A percentile compares a stretch with the other conserved stretches of the same genome.
Conservation (phyloP, 2,113 vertebrate genomes). For the Rhinolophus sinicus region DNA sequence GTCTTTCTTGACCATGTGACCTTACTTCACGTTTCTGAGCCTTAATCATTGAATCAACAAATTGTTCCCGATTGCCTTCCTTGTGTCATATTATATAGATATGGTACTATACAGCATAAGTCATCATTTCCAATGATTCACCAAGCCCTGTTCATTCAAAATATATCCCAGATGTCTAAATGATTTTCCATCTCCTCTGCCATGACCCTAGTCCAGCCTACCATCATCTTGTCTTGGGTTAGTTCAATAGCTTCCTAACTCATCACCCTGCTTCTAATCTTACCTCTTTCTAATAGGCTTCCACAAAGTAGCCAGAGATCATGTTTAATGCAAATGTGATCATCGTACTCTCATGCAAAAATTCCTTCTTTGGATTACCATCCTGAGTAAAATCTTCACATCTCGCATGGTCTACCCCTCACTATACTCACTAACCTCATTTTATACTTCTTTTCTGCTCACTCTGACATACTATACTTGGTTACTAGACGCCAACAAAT, state of each 20-base stretch:
- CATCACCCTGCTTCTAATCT: background rate
- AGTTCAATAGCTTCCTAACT: background rate
- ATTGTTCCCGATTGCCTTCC: background rate
- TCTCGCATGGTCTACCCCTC: background rate
- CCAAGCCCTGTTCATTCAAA: background rate
- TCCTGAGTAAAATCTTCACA: background rate
- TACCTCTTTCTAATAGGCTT: background rate
- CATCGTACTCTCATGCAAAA: background rate
- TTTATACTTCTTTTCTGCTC: background rate
- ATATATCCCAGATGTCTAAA: background rate
- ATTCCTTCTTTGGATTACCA: background rate
- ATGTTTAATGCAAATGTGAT: background rate
- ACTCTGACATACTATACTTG: background rate
- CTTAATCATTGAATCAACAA: background rate
- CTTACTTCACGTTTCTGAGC: background rate
- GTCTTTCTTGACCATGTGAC: background rate
- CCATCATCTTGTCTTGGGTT: background rate
- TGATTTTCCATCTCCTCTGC: background rate
- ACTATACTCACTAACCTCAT: background rate
- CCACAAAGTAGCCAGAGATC: background rate
- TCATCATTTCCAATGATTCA: background rate
- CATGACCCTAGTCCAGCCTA: background rate
- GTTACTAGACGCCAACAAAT: background rate
- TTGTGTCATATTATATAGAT: background rate
- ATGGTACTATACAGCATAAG: background rate